phyloP scores from a whole-genome alignment of 2,888 invertebrate genomes.

The Allolobophora icterica region DNA sequence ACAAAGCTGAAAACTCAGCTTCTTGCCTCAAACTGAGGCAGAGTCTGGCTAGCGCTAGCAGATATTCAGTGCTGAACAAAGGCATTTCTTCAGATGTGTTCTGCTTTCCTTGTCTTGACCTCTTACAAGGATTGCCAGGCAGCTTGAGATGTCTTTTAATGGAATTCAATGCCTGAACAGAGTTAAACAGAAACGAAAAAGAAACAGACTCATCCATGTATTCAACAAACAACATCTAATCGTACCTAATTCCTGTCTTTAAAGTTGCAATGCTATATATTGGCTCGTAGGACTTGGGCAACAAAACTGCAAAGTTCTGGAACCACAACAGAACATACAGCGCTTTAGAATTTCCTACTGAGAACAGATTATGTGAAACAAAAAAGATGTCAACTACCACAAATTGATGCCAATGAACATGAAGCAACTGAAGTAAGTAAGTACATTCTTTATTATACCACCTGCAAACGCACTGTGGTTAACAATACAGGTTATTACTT shows the following conservation, averaged over 20 bases:
- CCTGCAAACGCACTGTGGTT: no score
- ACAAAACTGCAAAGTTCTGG: no score
- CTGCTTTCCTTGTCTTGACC: neutral
- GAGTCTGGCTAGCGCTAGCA: neutral
- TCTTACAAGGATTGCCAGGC: neutral
- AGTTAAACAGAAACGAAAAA: neutral
- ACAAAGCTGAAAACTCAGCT: neutral
- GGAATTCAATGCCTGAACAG: neutral
- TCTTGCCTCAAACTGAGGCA: constrained; percentile 9
- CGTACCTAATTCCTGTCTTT: no score
- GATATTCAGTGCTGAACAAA: neutral
- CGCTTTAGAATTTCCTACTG: neutral
- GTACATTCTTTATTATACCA: no score
- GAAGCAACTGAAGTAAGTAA: no score
- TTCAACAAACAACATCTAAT: no score
- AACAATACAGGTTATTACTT: no score
- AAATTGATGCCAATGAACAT: neutral
- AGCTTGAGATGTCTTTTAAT: neutral
- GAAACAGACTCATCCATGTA: no score
- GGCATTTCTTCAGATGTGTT: neutral
- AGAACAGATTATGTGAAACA: neutral
- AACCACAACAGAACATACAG: no score
- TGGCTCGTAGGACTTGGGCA: no score
- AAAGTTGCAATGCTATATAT: no score
- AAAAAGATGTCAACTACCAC: neutral